These are phyloP conservation scores for Batillaria attramentaria DNA, from an alignment of 1,140 invertebrate species.

Conservation along the genomic window DNA sequence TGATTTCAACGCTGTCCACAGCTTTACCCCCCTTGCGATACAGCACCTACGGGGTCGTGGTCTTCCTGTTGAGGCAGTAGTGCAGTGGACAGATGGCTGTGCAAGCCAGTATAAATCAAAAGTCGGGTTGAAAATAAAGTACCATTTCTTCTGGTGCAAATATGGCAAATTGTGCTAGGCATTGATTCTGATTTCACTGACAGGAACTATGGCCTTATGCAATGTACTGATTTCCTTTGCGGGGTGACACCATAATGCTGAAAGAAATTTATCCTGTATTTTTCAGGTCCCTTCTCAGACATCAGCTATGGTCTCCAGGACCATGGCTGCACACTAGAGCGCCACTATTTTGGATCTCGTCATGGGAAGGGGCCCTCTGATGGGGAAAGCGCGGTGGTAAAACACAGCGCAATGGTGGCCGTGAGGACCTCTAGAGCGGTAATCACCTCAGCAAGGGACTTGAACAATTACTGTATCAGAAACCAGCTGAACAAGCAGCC, in stretches of 20 bases:
- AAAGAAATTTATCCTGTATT: too few relatives aligned
- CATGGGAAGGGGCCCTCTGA: conserved; percentile 48
- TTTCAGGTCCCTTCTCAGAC: conserved; percentile 37
- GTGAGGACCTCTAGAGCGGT: conserved; percentile 23
- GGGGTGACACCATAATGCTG: too few relatives aligned
- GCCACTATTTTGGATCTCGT: conserved; percentile 41
- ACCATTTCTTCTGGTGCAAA: too few relatives aligned
- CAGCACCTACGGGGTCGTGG: conserved; percentile 23
- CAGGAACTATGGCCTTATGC: too few relatives aligned
- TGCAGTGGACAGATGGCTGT: conserved; percentile 48
- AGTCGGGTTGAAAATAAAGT: too few relatives aligned
- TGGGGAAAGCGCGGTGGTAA: conserved; percentile 39
- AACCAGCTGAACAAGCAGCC: neutral
- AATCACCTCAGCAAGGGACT: conserved; percentile 26
- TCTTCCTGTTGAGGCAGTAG: conserved; percentile 9
- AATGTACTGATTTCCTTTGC: too few relatives aligned
- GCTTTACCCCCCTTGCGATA: conserved; percentile 21
- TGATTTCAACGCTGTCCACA: conserved; percentile 40
- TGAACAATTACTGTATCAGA: conserved; percentile 26
- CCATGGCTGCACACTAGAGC: conserved; percentile 12
- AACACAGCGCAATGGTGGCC: conserved; percentile 25
- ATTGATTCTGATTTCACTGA: too few relatives aligned
- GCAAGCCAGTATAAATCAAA: conserved; percentile 42
- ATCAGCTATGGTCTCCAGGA: conserved; percentile 30
- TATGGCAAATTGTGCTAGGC: too few relatives aligned